Conservation (phyloP, 2,888 invertebrate genomes). For the Metallyticus violacea region DNA sequence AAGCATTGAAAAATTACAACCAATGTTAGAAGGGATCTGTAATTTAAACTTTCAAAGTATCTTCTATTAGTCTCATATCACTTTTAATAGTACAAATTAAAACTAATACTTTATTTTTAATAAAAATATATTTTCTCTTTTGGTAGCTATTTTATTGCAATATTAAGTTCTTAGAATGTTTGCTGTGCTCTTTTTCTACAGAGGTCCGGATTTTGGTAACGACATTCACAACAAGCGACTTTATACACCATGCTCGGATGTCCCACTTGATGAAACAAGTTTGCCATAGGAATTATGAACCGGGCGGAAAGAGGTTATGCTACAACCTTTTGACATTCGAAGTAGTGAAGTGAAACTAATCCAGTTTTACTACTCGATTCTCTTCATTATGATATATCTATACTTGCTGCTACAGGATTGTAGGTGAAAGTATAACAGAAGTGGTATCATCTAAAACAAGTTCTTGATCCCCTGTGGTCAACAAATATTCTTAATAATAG, state of each 20-base stretch:
- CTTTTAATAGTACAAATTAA: too few species aligned
- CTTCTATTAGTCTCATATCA: too few species aligned
- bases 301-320: not conserved
- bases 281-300: not conserved
- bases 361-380: not conserved
- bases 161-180: too few species aligned
- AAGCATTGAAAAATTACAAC: too few species aligned
- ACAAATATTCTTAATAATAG: not conserved
- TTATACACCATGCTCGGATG: not conserved
- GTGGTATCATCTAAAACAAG: too few species aligned
- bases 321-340: not conserved
- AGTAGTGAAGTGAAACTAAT: not conserved
- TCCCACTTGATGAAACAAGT: not conserved
- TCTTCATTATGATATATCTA: not conserved
- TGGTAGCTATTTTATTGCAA: too few species aligned
- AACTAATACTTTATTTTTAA: too few species aligned
- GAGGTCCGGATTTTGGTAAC: not conserved
- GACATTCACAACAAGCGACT: not conserved
- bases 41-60: too few species aligned
- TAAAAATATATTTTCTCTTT: too few species aligned
- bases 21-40: too few species aligned
- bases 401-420: not conserved
- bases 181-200: too few species aligned
- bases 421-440: not conserved
- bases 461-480: not conserved